Evolutionary conservation across 2,797 vertebrate genomes (phyloP).

Genomic region (Zalophus californianus): DNA sequence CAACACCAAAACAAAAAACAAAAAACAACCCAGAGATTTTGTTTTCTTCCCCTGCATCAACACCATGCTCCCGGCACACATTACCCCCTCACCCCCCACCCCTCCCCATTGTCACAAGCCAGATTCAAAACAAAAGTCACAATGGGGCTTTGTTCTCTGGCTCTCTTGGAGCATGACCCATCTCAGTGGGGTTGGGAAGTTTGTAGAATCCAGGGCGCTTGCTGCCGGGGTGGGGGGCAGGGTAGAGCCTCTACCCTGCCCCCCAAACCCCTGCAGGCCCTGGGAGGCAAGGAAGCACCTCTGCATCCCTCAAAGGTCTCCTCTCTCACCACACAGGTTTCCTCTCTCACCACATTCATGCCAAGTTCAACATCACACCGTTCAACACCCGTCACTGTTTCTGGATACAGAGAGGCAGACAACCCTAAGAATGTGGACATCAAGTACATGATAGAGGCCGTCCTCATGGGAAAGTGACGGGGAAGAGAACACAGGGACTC

Average conservation of each 20-base stretch:
- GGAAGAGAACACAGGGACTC: not conserved
- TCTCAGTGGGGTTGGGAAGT: constrained; percentile 14
- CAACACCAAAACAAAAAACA: constrained; percentile 30
- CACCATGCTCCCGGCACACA: not conserved
- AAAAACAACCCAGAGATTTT: constrained; percentile 39
- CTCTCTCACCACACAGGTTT: not conserved
- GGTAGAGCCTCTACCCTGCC: not conserved
- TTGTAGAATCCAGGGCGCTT: not conserved
- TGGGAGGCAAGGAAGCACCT: not conserved
- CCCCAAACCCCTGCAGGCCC: not conserved
- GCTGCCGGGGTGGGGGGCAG: not conserved
- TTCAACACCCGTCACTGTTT: not conserved
- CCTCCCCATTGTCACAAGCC: constrained; percentile 76
- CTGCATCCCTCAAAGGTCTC: not conserved
- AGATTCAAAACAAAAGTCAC: constrained; percentile 79
- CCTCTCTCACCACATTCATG: not conserved
- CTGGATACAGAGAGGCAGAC: not conserved
- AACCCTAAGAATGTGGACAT: not conserved
- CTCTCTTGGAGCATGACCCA: constrained; percentile 26
- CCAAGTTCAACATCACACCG: not conserved
- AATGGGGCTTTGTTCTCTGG: constrained; percentile 79
- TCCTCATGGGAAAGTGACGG: not conserved
- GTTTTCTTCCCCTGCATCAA: constrained; percentile 58
- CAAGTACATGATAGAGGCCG: not conserved
- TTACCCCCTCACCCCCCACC: not conserved